phyloP scores from a whole-genome alignment of 2,113 vertebrate genomes.

The Hyla sarda region DNA sequence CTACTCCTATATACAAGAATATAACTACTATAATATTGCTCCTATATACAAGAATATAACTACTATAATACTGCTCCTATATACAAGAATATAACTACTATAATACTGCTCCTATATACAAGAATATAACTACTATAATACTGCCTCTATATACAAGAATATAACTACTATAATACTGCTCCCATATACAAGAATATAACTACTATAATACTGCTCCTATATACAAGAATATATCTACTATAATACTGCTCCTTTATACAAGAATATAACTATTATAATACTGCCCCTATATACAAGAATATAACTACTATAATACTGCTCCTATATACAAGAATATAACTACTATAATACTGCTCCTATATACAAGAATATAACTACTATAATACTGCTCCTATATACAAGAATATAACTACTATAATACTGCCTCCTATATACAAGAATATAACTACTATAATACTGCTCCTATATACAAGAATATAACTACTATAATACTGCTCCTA shows the following conservation, averaged over 20 bases:
- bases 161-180: too few relatives aligned
- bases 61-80: neutral
- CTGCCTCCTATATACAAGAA: neutral
- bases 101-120: neutral
- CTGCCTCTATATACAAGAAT: too few relatives aligned
- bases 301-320: too few relatives aligned
- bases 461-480: neutral
- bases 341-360: too few relatives aligned
- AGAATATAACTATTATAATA: too few relatives aligned
- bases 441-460: constrained; percentile 1
- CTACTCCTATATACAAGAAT: neutral
- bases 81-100: neutral
- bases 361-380: too few relatives aligned
- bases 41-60: neutral
- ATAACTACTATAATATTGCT: neutral
- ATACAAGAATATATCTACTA: too few relatives aligned
- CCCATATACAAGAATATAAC: neutral
- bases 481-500: constrained; percentile 5
- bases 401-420: constrained; percentile 12
- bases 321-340: neutral
- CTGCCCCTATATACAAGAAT: too few relatives aligned
- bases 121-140: constrained; percentile 17
- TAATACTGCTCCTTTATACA: too few relatives aligned
- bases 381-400: neutral
- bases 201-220: too few relatives aligned